Conservation (phyloP, 2,113 vertebrate genomes). For the Larimichthys crocea region DNA sequence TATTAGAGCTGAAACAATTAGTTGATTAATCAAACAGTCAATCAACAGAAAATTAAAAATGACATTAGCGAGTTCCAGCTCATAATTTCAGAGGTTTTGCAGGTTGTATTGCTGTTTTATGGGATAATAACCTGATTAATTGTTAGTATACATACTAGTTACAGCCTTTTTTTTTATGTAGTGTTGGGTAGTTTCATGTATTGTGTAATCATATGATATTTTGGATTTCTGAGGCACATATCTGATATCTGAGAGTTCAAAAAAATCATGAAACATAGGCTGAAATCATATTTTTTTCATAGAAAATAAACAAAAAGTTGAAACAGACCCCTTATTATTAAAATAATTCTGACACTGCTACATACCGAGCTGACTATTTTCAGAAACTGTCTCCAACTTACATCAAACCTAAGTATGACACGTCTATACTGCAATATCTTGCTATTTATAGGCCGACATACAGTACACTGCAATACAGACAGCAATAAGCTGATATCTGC, state of each 20-base stretch:
- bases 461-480: too few relatives aligned
- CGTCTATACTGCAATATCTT: background rate
- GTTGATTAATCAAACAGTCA: background rate
- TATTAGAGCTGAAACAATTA: background rate
- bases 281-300: too few relatives aligned
- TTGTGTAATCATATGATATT: background rate
- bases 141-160: background rate
- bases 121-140: too few relatives aligned
- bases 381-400: background rate
- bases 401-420: background rate
- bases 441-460: too few relatives aligned
- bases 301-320: too few relatives aligned
- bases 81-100: background rate
- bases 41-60: background rate
- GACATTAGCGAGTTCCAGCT: background rate
- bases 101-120: background rate
- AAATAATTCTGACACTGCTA: too few relatives aligned
- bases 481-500: too few relatives aligned
- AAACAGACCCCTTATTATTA: too few relatives aligned
- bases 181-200: background rate
- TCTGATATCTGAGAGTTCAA: background rate
- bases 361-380: background rate
- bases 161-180: background rate
- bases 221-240: background rate
- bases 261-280: too few relatives aligned